These are phyloP conservation scores for Gadopsis bispinosus DNA, from an alignment of 2,797 vertebrate genomes.

Conservation along the genomic window DNA sequence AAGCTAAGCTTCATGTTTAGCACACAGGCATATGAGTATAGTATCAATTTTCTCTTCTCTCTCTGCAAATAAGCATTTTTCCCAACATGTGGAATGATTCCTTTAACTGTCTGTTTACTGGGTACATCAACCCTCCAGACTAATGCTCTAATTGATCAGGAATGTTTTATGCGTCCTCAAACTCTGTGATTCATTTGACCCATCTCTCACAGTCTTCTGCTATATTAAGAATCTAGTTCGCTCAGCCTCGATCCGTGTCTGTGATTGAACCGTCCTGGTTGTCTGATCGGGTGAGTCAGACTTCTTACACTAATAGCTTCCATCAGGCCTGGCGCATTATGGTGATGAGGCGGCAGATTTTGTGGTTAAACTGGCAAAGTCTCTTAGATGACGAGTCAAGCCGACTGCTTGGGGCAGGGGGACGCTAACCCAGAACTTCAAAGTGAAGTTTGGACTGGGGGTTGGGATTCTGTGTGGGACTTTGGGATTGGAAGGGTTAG, in stretches of 20 bases:
- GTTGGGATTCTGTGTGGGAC: constrained; percentile 51
- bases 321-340: constrained; percentile 64
- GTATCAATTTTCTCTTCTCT: constrained; percentile 12
- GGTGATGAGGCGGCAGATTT: constrained; percentile 71
- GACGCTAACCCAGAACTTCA: constrained; percentile 73
- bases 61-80: constrained; percentile 5
- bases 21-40: background rate
- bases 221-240: constrained; percentile 37
- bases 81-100: constrained; percentile 10
- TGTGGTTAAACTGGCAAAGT: constrained; percentile 73
- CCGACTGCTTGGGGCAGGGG: constrained; percentile 24
- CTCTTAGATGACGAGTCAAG: constrained; percentile 51
- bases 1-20: constrained; percentile 3
- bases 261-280: constrained; percentile 39
- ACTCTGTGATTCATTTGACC: constrained; percentile 57
- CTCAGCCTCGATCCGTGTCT: constrained; percentile 42
- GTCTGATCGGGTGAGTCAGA: constrained; percentile 68
- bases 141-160: constrained; percentile 45
- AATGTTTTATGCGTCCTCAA: constrained; percentile 57
- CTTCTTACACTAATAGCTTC: constrained; percentile 73
- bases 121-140: constrained; percentile 25
- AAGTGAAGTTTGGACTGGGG: constrained; percentile 66
- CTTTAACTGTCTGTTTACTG: constrained; percentile 26
- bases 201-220: constrained; percentile 28
- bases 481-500: constrained; percentile 52